A percentile compares a stretch with the other conserved stretches of the same genome.
phyloP scores from a whole-genome alignment of 2,797 vertebrate genomes.

The Tragopan temminckii region DNA sequence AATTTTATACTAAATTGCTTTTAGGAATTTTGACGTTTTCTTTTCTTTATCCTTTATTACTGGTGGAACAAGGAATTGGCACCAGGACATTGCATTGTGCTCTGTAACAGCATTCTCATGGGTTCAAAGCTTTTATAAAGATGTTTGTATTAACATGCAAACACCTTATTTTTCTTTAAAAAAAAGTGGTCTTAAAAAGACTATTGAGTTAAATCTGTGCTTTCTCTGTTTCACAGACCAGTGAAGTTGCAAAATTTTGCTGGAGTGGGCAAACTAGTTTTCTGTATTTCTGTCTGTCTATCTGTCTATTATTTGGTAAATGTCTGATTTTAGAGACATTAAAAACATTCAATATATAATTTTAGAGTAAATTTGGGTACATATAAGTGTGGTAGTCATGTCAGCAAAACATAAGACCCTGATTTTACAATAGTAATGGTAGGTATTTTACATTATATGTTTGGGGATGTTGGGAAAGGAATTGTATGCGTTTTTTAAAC shows the following conservation, averaged over 20 bases:
- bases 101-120: background rate
- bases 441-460: background rate
- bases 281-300: background rate
- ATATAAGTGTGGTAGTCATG: background rate
- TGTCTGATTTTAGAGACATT: background rate
- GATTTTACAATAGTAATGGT: background rate
- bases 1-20: background rate
- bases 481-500: accelerated
- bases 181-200: background rate
- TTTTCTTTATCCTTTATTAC: background rate
- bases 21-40: background rate
- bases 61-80: background rate
- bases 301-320: background rate
- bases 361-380: background rate
- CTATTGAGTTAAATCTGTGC: background rate
- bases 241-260: background rate
- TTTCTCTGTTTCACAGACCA: background rate
- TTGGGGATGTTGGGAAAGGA: background rate
- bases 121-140: background rate
- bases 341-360: background rate
- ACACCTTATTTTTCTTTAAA: background rate
- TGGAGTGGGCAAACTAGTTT: background rate
- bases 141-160: background rate
- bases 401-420: background rate
- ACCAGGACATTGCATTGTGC: background rate